These are phyloP conservation scores for Pemphredon lugubris DNA, from an alignment of 2,888 invertebrate species.

Conservation along the genomic window DNA sequence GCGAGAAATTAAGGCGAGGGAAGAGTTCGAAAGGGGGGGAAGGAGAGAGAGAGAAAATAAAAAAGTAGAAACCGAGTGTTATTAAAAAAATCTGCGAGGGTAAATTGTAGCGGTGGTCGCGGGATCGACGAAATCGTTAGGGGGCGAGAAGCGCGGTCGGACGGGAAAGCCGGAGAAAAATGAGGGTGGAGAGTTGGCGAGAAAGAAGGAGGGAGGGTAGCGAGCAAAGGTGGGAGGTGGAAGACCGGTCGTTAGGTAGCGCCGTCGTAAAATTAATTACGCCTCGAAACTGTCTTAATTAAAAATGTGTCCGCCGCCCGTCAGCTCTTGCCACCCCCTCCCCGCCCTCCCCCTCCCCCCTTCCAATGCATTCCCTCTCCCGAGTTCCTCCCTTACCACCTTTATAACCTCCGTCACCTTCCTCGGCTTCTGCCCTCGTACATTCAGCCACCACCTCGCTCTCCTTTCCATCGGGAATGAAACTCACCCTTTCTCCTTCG, in stretches of 20 bases:
- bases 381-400: too few relatives aligned
- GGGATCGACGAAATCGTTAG: constrained; percentile 32
- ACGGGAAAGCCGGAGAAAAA: constrained; percentile 17
- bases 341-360: constrained; percentile 20
- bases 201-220: constrained; percentile 16
- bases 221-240: constrained; percentile 42
- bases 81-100: constrained; percentile 46
- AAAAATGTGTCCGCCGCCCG: constrained; percentile 77
- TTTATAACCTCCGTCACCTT: constrained; percentile 45
- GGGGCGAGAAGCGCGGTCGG: neutral
- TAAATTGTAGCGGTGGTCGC: constrained; percentile 34
- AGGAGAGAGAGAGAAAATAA: neutral
- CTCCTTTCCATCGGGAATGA: constrained; percentile 29
- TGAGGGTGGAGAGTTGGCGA: constrained; percentile 8
- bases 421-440: constrained; percentile 20
- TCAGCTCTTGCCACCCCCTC: constrained; percentile 59
- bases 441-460: constrained; percentile 37
- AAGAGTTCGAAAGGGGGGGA: neutral
- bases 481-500: constrained; percentile 24
- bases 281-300: constrained; percentile 79
- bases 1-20: too few relatives aligned
- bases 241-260: constrained; percentile 69
- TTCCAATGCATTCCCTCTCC: constrained; percentile 36
- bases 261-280: constrained; percentile 79
- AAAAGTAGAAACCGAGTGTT: constrained; percentile 25